Evolutionary conservation across 53 echinoderm and acorn worm species (phyloP).

Genomic region (Crossaster papposus): DNA sequence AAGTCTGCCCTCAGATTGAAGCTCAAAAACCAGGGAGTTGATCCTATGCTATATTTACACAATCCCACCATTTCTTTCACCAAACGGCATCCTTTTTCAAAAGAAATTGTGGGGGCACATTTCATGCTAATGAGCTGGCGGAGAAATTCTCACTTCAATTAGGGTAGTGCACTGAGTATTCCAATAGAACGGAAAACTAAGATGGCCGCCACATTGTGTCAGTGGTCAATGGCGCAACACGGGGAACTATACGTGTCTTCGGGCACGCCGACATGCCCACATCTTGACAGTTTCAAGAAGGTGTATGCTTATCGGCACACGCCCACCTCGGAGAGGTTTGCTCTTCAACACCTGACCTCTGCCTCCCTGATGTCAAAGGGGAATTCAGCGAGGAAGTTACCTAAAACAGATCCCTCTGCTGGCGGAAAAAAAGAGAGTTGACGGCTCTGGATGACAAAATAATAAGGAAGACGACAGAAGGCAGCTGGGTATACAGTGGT

Average conservation of each 20-base stretch:
- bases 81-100: too few relatives aligned
- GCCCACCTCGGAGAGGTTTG: constrained; percentile 15
- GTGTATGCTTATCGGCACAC: constrained; percentile 1
- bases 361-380: background rate
- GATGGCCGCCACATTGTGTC: background rate
- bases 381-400: background rate
- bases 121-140: too few relatives aligned
- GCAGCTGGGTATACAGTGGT: background rate
- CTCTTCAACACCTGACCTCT: background rate
- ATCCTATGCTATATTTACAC: too few relatives aligned
- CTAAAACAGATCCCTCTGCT: background rate
- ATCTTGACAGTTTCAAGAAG: constrained; percentile 1
- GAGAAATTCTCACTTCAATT: too few relatives aligned
- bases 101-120: too few relatives aligned
- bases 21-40: too few relatives aligned
- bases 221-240: background rate
- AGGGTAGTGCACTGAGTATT: too few relatives aligned
- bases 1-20: too few relatives aligned
- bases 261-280: background rate
- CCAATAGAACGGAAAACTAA: background rate
- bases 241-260: background rate
- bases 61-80: too few relatives aligned
- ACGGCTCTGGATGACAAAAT: background rate
- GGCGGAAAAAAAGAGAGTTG: background rate
- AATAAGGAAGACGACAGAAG: background rate